Conservation (phyloP, 2,113 vertebrate genomes). For the Rutilus rutilus region DNA sequence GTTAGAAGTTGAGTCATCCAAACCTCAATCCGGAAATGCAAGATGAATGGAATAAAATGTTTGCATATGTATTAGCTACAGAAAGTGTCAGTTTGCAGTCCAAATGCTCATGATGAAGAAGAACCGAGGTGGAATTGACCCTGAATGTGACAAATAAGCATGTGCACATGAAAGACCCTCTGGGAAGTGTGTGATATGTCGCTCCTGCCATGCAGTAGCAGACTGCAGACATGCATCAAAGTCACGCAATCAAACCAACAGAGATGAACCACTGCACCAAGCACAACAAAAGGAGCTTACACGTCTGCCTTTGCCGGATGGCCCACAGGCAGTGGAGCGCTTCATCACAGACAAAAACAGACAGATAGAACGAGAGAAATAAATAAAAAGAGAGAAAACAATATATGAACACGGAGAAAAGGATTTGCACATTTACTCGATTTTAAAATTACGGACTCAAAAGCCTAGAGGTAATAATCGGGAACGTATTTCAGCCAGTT, state of each 20-base stretch:
- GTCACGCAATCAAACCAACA: conserved; percentile 9
- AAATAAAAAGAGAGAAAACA: conserved; percentile 59
- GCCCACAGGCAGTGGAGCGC: conserved; percentile 92
- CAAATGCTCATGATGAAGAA: background rate
- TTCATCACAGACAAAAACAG: conserved; percentile 69
- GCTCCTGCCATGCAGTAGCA: conserved; percentile 41
- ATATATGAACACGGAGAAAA: conserved; percentile 6
- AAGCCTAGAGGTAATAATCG: conserved; percentile 38
- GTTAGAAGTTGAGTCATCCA: background rate
- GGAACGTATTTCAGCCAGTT: background rate
- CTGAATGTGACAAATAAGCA: background rate
- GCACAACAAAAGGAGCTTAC: conserved; percentile 83
- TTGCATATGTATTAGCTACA: background rate
- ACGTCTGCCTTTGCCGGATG: conserved; percentile 97
- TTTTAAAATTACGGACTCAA: background rate
- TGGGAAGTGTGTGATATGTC: background rate
- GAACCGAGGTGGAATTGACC: background rate
- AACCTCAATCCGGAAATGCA: background rate
- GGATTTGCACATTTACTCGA: background rate
- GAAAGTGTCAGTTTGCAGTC: background rate
- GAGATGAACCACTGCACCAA: conserved; percentile 30
- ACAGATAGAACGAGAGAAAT: conserved; percentile 26
- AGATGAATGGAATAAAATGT: background rate
- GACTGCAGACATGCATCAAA: conserved; percentile 45
- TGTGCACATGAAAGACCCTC: background rate